Conservation (phyloP, 1,140 invertebrate genomes). For the Neodiprion lecontei region DNA sequence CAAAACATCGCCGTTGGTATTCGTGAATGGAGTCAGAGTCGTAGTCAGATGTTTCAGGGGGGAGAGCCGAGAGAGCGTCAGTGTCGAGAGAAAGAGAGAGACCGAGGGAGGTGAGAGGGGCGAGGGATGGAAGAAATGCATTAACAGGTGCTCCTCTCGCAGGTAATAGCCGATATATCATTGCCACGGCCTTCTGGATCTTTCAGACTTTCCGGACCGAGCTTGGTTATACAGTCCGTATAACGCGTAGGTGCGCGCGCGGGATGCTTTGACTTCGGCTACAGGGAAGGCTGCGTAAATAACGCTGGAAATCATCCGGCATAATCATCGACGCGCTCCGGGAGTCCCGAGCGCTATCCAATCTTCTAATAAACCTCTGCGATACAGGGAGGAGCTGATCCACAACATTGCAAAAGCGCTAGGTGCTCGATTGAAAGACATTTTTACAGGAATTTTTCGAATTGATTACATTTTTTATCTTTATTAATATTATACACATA, state of each 20-base stretch:
- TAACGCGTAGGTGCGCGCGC: neutral
- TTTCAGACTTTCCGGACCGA: neutral
- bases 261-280: neutral
- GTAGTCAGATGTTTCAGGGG: conserved; percentile 2
- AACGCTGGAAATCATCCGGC: conserved; percentile 10
- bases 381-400: neutral
- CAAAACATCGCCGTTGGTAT: conserved; percentile 30
- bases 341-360: neutral
- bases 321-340: conserved; percentile 4
- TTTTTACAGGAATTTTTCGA: too few species aligned
- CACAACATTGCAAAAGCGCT: too few species aligned
- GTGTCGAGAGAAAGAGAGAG: conserved; percentile 35
- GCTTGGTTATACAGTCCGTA: neutral
- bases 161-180: conserved; percentile 14
- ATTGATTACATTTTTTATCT: too few species aligned
- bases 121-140: conserved; percentile 44
- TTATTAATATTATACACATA: too few species aligned
- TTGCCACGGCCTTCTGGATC: conserved; percentile 10
- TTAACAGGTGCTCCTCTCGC: conserved; percentile 49
- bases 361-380: neutral
- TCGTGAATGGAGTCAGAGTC: conserved; percentile 18
- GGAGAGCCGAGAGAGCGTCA: neutral
- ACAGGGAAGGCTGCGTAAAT: conserved; percentile 17
- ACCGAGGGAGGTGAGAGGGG: conserved; percentile 36
- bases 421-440: too few species aligned